phyloP scores from a whole-genome alignment of 2,888 invertebrate genomes.

The Cephus sareptanus region DNA sequence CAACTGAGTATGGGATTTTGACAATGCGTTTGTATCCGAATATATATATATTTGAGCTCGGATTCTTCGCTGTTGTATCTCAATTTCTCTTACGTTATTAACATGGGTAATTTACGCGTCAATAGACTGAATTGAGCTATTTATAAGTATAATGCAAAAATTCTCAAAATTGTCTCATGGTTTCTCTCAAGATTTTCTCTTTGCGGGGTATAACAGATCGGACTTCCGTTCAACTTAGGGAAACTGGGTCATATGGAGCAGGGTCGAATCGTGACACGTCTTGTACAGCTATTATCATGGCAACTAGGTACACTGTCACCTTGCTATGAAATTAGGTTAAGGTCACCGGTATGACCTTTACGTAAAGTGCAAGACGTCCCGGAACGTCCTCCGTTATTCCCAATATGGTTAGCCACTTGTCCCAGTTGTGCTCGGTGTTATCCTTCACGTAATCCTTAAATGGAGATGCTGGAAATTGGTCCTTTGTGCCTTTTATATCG shows the following conservation, averaged over 20 bases:
- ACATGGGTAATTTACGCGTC: not conserved
- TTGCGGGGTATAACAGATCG: not conserved
- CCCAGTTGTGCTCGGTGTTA: constrained; percentile 53
- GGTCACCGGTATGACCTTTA: constrained; percentile 51
- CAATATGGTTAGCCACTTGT: constrained; percentile 48
- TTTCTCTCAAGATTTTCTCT: not conserved
- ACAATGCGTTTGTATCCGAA: not conserved
- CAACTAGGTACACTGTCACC: not conserved
- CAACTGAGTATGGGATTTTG: not conserved
- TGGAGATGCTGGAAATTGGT: constrained; percentile 33
- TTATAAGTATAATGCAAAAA: not conserved
- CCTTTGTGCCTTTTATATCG: constrained; percentile 32
- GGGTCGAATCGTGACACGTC: not conserved
- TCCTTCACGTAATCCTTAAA: constrained; percentile 54
- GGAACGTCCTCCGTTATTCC: constrained; percentile 48
- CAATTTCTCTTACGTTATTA: not conserved
- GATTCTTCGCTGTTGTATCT: not conserved
- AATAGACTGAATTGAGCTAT: not conserved
- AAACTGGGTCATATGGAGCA: not conserved
- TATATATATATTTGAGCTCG: not conserved
- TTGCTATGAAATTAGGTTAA: constrained; percentile 51
- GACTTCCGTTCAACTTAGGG: not conserved
- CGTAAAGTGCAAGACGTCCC: constrained; percentile 1
- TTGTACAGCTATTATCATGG: not conserved
- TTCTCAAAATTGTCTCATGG: not conserved